Conservation (phyloP, 92 coral and sea anemone species). For the Heliopora coerulea region DNA sequence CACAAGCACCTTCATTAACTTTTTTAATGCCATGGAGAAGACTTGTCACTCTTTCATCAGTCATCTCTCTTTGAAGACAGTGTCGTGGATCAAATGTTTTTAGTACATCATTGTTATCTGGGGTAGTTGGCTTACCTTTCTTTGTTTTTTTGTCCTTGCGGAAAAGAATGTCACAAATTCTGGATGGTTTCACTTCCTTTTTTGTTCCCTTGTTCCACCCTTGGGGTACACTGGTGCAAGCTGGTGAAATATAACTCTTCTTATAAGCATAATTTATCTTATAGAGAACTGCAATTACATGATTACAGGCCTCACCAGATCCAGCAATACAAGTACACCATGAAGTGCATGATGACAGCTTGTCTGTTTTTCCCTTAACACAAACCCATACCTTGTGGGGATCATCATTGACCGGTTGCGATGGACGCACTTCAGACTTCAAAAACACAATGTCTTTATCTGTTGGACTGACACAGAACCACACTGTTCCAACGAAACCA, state of each 20-base stretch:
- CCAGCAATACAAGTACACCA: constrained; percentile 25
- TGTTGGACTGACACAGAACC: no score
- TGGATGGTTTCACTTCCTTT: constrained; percentile 4
- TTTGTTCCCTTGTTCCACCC: constrained; percentile 30
- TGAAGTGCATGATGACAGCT: no score
- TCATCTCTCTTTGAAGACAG: constrained; percentile 26
- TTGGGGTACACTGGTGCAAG: constrained; percentile 14
- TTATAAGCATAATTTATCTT: constrained; percentile 11
- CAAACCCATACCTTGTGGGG: no score
- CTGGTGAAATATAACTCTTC: constrained; percentile 23
- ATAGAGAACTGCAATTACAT: constrained; percentile 14
- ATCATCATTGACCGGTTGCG: no score
- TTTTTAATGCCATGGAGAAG: constrained; percentile 45
- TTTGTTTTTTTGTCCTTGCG: constrained; percentile 13
- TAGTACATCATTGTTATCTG: not conserved
- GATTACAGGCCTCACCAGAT: constrained; percentile 14
- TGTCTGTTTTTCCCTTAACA: no score
- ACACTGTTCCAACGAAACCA: not conserved
- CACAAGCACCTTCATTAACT: constrained; percentile 37
- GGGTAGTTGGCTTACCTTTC: not conserved
- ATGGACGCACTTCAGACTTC: no score
- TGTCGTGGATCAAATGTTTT: constrained; percentile 45
- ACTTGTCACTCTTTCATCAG: constrained; percentile 40
- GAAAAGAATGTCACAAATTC: not conserved
- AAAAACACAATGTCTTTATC: no score